A percentile compares a stretch with the other conserved stretches of the same genome.
phyloP scores from a whole-genome alignment of 2,113 vertebrate species.

The Pogona vitticeps region DNA sequence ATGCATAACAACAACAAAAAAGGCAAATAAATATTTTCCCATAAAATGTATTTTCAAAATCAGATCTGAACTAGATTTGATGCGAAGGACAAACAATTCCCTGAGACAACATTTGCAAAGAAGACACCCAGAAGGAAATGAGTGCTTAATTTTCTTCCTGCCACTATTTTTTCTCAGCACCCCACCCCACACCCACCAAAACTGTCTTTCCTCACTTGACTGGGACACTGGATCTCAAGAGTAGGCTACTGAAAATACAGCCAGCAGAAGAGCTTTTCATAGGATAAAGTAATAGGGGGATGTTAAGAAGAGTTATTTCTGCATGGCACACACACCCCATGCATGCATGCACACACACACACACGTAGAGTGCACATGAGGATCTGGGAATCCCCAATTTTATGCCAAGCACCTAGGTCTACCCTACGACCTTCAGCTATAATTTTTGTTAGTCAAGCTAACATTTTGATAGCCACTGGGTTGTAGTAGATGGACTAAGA shows the following conservation, averaged over 20 bases:
- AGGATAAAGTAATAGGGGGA: not conserved
- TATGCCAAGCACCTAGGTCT: not conserved
- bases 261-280: not conserved
- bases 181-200: not conserved
- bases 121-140: not conserved
- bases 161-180: not conserved
- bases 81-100: not conserved
- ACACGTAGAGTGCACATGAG: no score
- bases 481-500: no score
- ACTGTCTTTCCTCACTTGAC: not conserved
- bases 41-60: not conserved
- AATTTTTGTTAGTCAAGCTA: no score
- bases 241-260: not conserved
- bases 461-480: no score
- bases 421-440: not conserved
- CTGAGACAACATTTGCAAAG: not conserved
- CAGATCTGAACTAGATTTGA: not conserved
- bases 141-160: not conserved
- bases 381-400: not conserved
- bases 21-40: not conserved
- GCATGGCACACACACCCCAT: fast-evolving
- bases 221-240: not conserved
- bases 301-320: not conserved
- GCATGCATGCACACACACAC: not conserved
- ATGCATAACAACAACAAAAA: no score